Evolutionary conservation across 2,888 invertebrate genomes (phyloP), one percentile per base, ranked within the genome.

Genomic region (Halocaridina rubra): DNA sequence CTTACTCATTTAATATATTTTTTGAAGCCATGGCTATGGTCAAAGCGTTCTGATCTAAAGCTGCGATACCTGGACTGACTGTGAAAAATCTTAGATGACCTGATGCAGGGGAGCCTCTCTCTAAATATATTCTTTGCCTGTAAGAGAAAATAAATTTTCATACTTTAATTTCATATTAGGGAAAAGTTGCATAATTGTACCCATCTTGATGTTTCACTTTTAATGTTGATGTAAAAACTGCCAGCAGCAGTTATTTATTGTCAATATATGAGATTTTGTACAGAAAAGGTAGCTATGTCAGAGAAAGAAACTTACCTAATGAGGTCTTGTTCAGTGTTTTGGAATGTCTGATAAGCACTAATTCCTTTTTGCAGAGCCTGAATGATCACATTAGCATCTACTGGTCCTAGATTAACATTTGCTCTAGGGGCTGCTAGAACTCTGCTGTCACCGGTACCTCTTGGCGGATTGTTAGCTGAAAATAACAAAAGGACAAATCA

Each of bases 81-180:
- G 59, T 69, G 82, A 82, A 87, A 39, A 85, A 67, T 39, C 75
- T 67, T n/a, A 82, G 46, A 57, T 85, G 87, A 13, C 32, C 76
- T 24, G 71, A 72, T 22, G 59, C 87, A 0, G 87, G 85, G 2
- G 85, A 78, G 27, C 67, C 59, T 16, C 77, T 4, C 0, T 29
- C 39, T 8, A 85, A n/a, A n/a, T n/a, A n/a, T n/a, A n/a, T n/a
- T n/a, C n/a, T n/a, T n/a, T n/a, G n/a, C n/a, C n/a, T n/a, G n/a
- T n/a, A n/a, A n/a, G n/a, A n/a, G n/a, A n/a, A n/a, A n/a, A n/a
- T n/a, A n/a, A n/a, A n/a, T n/a, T n/a, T n/a, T n/a, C n/a, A n/a
- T n/a, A n/a, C n/a, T n/a, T n/a, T n/a, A n/a, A n/a, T n/a, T n/a
- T n/a, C n/a, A n/a, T n/a, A n/a, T n/a, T n/a, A n/a, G n/a, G n/a